These are phyloP conservation scores for Trichosurus vulpecula DNA, from an alignment of 2,797 vertebrate genomes.

Conservation along the genomic window DNA sequence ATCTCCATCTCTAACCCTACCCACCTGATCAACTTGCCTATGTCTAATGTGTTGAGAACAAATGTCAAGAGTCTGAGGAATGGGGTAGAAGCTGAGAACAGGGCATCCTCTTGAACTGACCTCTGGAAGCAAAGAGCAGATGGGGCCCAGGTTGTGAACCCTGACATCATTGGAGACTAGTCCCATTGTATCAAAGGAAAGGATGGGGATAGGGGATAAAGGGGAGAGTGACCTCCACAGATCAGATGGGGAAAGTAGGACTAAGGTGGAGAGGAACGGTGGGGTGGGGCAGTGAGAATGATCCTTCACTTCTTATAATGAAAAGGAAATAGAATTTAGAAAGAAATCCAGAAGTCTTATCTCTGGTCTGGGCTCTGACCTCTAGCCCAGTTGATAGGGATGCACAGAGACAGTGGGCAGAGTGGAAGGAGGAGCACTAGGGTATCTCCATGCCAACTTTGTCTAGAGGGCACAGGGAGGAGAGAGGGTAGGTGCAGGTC, in stretches of 20 bases:
- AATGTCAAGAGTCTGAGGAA: neutral
- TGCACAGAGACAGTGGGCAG: neutral
- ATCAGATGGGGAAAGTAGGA: neutral
- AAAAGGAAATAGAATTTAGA: neutral
- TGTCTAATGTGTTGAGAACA: neutral
- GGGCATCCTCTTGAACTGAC: conserved; percentile 24
- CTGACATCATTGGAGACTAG: neutral
- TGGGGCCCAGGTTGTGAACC: neutral
- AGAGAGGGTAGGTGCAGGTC: neutral
- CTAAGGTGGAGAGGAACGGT: neutral
- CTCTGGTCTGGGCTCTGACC: neutral
- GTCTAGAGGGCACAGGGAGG: neutral
- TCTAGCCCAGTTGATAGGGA: neutral
- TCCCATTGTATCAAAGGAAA: neutral
- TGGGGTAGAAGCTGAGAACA: neutral
- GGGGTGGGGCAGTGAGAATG: neutral
- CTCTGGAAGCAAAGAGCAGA: neutral
- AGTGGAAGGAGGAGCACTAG: neutral
- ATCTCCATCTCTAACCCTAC: neutral
- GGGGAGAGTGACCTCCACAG: neutral
- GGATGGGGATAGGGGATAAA: neutral
- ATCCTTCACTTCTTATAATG: neutral
- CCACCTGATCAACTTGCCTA: neutral
- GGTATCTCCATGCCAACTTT: neutral
- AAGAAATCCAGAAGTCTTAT: too few species aligned